Evolutionary conservation across 2,888 invertebrate genomes (phyloP).

Genomic region (Acleris holmiana): DNA sequence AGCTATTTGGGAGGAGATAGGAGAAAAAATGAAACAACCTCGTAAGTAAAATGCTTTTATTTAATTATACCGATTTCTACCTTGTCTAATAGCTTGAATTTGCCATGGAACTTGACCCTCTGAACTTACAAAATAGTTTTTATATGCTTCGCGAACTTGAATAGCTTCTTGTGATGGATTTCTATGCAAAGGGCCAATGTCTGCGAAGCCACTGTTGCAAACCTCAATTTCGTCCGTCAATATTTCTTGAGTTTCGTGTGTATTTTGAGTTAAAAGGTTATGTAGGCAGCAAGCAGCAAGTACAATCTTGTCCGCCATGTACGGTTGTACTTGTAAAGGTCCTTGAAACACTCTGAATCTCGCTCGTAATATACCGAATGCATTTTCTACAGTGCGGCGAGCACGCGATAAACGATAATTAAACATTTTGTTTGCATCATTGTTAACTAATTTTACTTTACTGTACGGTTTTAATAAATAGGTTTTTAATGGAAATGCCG

Average conservation of each 20-base stretch:
- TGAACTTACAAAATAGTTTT: too few relatives aligned
- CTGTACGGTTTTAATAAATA: not conserved
- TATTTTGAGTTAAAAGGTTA: not conserved
- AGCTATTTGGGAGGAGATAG: too few relatives aligned
- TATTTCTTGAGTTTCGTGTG: not conserved
- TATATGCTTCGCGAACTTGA: too few relatives aligned
- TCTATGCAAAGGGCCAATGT: too few relatives aligned
- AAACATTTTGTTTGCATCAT: slow-evolving; percentile 6
- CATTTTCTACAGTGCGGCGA: slow-evolving; percentile 12
- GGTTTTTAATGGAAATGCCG: slow-evolving; percentile 19
- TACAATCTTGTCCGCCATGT: slow-evolving; percentile 23
- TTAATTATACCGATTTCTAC: too few relatives aligned
- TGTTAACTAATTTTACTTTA: slow-evolving; percentile 12
- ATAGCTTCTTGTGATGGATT: too few relatives aligned
- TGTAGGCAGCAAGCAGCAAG: slow-evolving; percentile 14
- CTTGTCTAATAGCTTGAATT: too few relatives aligned
- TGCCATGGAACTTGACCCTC: too few relatives aligned
- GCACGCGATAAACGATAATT: slow-evolving; percentile 11
- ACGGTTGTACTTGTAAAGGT: slow-evolving; percentile 17
- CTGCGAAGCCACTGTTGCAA: not conserved
- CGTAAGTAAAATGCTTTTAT: too few relatives aligned
- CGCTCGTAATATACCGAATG: slow-evolving; percentile 3
- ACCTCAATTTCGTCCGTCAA: not conserved
- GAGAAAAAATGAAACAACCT: too few relatives aligned
- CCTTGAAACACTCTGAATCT: slow-evolving; percentile 15